phyloP scores from a whole-genome alignment of 2,113 vertebrate genomes.

The Dromas ardeola region DNA sequence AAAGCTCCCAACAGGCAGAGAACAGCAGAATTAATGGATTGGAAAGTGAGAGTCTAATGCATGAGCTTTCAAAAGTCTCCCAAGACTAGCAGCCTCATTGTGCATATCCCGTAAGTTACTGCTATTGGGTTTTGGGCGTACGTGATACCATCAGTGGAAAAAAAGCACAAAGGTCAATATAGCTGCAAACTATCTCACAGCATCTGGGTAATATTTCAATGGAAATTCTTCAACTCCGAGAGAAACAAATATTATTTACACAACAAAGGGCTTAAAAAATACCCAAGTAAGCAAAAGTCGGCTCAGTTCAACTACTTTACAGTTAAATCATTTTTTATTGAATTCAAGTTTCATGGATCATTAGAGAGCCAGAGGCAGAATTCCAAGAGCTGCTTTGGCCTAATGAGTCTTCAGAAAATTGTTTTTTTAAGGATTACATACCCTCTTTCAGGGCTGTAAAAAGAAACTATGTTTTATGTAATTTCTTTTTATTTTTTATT shows the following conservation, averaged over 20 bases:
- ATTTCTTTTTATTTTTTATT: background rate
- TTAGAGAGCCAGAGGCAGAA: constrained; percentile 73
- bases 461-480: constrained; percentile 37
- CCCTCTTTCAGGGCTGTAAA: constrained; percentile 4
- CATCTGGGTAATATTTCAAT: constrained; percentile 13
- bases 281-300: constrained; percentile 56
- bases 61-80: constrained; percentile 70
- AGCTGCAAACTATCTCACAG: constrained; percentile 6
- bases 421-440: constrained; percentile 62
- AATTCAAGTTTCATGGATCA: constrained; percentile 80
- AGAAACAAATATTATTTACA: constrained; percentile 71
- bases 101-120: constrained; percentile 60
- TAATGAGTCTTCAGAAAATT: constrained; percentile 78
- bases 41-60: constrained; percentile 77
- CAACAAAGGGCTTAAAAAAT: constrained; percentile 46
- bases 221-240: constrained; percentile 38
- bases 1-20: constrained; percentile 73
- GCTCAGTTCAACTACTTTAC: constrained; percentile 63
- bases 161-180: constrained; percentile 43
- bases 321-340: constrained; percentile 81
- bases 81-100: constrained; percentile 60
- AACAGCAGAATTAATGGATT: constrained; percentile 80
- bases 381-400: constrained; percentile 69
- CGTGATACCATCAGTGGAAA: background rate
- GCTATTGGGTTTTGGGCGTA: constrained; percentile 22